Evolutionary conservation across 1,140 invertebrate species (phyloP).

Genomic region (Glossosoma conforme): DNA sequence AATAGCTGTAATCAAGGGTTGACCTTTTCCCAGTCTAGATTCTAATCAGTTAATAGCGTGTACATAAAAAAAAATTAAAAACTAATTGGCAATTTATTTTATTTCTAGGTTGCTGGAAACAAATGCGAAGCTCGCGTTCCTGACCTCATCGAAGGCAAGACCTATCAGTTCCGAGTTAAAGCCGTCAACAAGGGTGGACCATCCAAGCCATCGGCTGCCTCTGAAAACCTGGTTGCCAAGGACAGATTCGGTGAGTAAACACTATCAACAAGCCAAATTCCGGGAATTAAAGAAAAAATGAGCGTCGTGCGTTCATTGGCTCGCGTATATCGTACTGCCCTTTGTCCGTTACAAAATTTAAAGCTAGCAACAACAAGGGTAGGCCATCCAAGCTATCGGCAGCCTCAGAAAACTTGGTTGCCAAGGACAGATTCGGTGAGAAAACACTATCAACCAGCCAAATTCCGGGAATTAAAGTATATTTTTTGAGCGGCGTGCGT

Average conservation of each 20-base stretch:
- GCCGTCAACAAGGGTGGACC: conserved; percentile 93
- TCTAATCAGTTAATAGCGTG: no score
- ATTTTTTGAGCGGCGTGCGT: no score
- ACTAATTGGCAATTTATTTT: no score
- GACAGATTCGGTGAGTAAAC: conserved; percentile 66
- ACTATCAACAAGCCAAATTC: neutral
- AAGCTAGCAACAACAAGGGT: conserved; percentile 89
- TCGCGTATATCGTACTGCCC: no score
- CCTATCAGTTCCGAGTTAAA: conserved; percentile 94
- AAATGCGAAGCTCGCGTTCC: conserved; percentile 80
- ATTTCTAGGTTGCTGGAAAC: conserved; percentile 59
- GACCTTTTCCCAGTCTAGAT: no score
- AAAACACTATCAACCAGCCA: conserved; percentile 2
- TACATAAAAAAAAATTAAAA: no score
- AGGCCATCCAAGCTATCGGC: conserved; percentile 89
- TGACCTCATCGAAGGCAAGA: conserved; percentile 89
- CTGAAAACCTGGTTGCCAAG: conserved; percentile 77
- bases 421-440: conserved; percentile 78
- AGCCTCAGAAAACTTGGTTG: conserved; percentile 72
- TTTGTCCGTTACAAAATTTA: no score
- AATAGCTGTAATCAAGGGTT: no score
- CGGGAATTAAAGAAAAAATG: no score
- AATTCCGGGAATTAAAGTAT: no score
- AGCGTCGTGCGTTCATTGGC: no score
- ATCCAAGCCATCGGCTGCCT: conserved; percentile 83